Base-by-base conservation (phyloP, 2,888 invertebrate species). In the Pollenia labialis region DNA sequence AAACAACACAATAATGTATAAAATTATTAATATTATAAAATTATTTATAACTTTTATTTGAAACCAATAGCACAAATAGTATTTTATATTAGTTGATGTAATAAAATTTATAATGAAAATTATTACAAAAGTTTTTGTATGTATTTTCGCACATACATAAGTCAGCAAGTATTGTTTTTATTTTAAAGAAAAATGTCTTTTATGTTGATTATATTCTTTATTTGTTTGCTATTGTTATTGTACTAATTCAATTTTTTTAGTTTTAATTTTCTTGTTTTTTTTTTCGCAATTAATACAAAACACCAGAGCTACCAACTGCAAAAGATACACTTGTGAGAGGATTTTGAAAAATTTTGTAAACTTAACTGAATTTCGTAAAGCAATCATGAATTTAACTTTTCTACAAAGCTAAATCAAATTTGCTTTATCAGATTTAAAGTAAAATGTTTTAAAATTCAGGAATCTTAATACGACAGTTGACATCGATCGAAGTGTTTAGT, bases 201-300 rank as follows among this genome's bases (percentile, higher is more conserved):
- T 74, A 18, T 46, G 2, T 75, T 62, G 2, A 32, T 6, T 6
- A 32, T 32, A 32, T 32, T 76, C 46, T 64, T 7, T 60, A 58
- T 62, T 23, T 64, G 40, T 62, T 32, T 74, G 42, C 62, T 72
- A 46, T 50, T 50, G 42, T 64, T 75, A 75, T 75, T 75, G 76
- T 66, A 66, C 66, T 76, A 76, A 66, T 66, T 50, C 52, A 69
- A 52, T 69, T 40, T 40, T 52, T 69, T 23, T 16, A 11, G 32
- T n/a, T 68, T 50, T 48, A 11, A 14, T 14, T 23, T 42, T 23
- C 32, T 16, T 23, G 23, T 16, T 16, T 18, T 46, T 52, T 42
- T 52, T 32, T 60, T 60, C 16, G 44, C 62, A 40, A 48, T 64
- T 50, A 64, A 66, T 64, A 76, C 76, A 66, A 76, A 76, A 76